Conservation (phyloP, 1,140 invertebrate species). For the Sogatella furcifera region DNA sequence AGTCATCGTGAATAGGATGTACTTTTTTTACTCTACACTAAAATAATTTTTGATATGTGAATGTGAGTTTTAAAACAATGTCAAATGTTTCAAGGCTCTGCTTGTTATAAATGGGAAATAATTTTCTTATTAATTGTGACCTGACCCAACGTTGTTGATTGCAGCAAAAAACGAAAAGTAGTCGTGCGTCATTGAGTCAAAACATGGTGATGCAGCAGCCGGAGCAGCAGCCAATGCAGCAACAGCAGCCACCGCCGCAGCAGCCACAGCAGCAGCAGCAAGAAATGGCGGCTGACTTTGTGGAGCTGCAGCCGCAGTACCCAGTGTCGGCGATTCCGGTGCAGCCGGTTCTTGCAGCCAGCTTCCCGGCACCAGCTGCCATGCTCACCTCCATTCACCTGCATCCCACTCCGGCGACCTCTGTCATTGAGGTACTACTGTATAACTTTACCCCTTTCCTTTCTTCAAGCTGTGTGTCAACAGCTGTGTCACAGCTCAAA, state of each 20-base stretch:
- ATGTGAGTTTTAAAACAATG: no score
- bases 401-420: neutral
- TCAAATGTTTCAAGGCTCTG: constrained; percentile 25
- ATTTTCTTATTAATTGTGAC: constrained; percentile 2
- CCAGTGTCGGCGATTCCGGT: constrained; percentile 50
- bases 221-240: constrained; percentile 18
- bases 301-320: constrained; percentile 36
- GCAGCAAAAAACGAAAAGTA: constrained; percentile 20
- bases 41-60: constrained; percentile 20
- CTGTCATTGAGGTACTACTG: no score
- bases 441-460: no score
- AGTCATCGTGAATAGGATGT: no score
- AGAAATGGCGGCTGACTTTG: constrained; percentile 30
- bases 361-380: constrained; percentile 23
- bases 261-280: constrained; percentile 20
- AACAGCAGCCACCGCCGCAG: constrained; percentile 26
- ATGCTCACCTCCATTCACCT: neutral
- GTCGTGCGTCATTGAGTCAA: constrained; percentile 24
- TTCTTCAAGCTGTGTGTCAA: no score
- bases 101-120: constrained; percentile 14
- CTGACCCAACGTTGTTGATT: neutral
- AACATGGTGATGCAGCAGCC: constrained; percentile 22
- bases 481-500: no score
- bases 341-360: constrained; percentile 38
- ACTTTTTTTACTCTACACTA: no score